Evolutionary conservation across 2,888 invertebrate genomes (phyloP).

Genomic region (Salpingus planirostris): DNA sequence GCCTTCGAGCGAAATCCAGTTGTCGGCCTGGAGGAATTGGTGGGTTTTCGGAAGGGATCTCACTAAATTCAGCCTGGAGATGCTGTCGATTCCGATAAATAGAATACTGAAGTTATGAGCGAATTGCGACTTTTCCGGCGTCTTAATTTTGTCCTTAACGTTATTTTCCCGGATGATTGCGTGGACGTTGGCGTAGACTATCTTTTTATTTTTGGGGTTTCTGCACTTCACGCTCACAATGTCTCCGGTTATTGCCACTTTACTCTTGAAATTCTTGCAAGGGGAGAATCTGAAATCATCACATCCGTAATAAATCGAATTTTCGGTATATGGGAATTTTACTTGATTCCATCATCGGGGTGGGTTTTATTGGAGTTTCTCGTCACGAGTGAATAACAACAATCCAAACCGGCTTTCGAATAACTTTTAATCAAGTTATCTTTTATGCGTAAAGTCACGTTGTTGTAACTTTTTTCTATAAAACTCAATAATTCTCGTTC

Average conservation of each 20-base stretch:
- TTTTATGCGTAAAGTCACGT: too few species aligned
- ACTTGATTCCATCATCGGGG: too few species aligned
- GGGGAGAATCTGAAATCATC: constrained; percentile 29
- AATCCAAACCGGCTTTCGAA: too few species aligned
- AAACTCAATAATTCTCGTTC: too few species aligned
- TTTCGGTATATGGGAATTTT: too few species aligned
- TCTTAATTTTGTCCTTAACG: neutral
- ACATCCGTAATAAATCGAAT: too few species aligned
- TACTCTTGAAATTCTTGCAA: constrained; percentile 42
- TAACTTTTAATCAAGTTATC: too few species aligned
- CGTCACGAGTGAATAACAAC: too few species aligned
- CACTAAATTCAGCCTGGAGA: constrained; percentile 70
- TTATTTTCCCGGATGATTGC: constrained; percentile 39
- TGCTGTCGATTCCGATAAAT: constrained; percentile 65
- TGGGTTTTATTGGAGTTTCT: too few species aligned
- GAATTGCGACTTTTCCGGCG: constrained; percentile 3
- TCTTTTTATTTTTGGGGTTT: constrained; percentile 6
- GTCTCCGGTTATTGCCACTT: constrained; percentile 38
- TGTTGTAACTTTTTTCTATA: too few species aligned
- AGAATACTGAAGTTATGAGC: constrained; percentile 4
- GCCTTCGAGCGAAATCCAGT: constrained; percentile 30
- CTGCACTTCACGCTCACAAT: constrained; percentile 47
- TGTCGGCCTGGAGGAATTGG: constrained; percentile 49
- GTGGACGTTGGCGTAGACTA: constrained; percentile 45
- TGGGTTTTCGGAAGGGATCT: constrained; percentile 67